phyloP scores from a whole-genome alignment of 2,888 invertebrate species.

The Netelia fuscicornis region DNA sequence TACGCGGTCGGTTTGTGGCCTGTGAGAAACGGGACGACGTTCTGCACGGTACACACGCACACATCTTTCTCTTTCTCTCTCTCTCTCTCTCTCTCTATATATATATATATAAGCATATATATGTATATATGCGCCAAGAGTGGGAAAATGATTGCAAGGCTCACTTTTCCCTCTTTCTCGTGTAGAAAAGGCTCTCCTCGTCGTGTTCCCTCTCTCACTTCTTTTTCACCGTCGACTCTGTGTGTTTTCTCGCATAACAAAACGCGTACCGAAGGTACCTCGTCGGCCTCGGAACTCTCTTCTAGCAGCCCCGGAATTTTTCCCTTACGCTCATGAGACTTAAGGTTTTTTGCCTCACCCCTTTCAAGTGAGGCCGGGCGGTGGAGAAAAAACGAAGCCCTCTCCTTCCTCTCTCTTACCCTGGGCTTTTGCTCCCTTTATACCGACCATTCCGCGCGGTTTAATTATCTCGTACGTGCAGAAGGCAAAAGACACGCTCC shows the following conservation, averaged over 20 bases:
- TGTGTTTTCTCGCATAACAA: constrained; percentile 14
- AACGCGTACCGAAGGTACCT: constrained; percentile 33
- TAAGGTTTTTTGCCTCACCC: constrained; percentile 60
- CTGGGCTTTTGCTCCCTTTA: constrained; percentile 59
- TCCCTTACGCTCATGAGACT: constrained; percentile 68
- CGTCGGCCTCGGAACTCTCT: constrained; percentile 53
- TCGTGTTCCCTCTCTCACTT: not conserved
- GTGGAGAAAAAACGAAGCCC: constrained; percentile 29
- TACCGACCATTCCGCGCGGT: constrained; percentile 71
- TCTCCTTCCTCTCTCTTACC: not conserved
- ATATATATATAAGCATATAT: not conserved
- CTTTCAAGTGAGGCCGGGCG: constrained; percentile 46
- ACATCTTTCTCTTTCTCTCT: not conserved
- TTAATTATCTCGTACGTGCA: constrained; percentile 73
- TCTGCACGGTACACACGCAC: constrained; percentile 18
- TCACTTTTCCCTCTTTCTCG: constrained; percentile 48
- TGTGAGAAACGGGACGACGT: constrained; percentile 61
- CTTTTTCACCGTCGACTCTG: not conserved
- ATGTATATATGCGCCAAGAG: constrained; percentile 36
- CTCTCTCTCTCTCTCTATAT: not conserved
- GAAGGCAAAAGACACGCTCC: constrained; percentile 66
- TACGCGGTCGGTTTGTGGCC: constrained; percentile 62
- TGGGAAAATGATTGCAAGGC: constrained; percentile 52
- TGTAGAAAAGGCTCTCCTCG: constrained; percentile 13
- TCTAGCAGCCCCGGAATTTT: constrained; percentile 70